Percentiles rank a stretch among this genome's conserved stretches.
Conservation (phyloP, 2,888 invertebrate genomes). For the Sarcophaga carnaria region DNA sequence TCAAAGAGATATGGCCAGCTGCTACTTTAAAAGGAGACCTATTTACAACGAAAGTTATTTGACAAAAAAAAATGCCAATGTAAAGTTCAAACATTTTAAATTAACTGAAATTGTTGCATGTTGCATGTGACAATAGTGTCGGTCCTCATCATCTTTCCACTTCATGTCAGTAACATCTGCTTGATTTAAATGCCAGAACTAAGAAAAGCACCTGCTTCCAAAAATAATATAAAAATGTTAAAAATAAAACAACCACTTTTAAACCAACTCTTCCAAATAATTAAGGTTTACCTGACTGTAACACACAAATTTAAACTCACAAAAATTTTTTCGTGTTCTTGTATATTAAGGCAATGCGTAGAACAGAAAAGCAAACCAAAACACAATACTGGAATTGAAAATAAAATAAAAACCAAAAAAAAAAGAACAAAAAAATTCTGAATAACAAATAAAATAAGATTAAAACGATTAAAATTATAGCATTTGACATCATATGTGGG, state of each 20-base stretch:
- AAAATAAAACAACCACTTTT: not conserved
- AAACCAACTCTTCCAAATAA: not conserved
- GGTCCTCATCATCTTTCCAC: no score
- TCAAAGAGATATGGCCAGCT: no score
- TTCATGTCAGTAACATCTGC: conserved; percentile 30
- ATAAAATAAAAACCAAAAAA: not conserved
- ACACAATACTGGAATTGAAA: no score
- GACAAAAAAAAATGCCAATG: no score
- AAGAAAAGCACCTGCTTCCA: conserved; percentile 29
- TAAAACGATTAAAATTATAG: not conserved
- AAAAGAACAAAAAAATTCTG: not conserved
- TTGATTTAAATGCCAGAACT: not conserved
- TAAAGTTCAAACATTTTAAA: no score
- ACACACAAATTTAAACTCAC: not conserved
- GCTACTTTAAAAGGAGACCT: no score
- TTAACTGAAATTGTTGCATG: no score
- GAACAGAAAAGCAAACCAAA: no score
- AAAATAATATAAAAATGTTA: not conserved
- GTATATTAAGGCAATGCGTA: no score
- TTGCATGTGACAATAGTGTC: no score
- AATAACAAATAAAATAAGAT: conserved; percentile 1
- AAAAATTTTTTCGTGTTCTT: not conserved
- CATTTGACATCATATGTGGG: conserved; percentile 39
- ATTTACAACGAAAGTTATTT: no score
- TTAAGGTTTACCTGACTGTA: not conserved